Percentiles rank a stretch among this genome's conserved stretches.
These are phyloP conservation scores for Caprella mutica DNA, from an alignment of 2,888 invertebrate species.

Conservation along the genomic window DNA sequence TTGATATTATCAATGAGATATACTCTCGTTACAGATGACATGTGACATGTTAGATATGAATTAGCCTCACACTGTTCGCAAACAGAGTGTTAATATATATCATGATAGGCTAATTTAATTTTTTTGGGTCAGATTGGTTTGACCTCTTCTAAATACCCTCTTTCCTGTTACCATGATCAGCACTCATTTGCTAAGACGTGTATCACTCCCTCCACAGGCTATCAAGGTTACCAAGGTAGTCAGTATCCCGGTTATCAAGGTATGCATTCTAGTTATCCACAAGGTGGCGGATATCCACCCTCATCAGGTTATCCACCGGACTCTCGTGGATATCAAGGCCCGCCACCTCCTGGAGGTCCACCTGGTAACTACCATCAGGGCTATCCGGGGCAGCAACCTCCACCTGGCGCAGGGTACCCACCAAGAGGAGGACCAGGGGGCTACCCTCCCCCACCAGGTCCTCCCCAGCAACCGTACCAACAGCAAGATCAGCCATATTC, in stretches of 20 bases:
- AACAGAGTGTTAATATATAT: too few species aligned
- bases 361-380: slow-evolving; percentile 35
- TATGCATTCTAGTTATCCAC: slow-evolving; percentile 33
- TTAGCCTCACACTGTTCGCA: too few species aligned
- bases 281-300: slow-evolving; percentile 35
- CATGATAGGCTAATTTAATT: too few species aligned
- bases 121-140: too few species aligned
- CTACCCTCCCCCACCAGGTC: slow-evolving; percentile 29
- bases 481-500: slow-evolving; percentile 35
- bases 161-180: too few species aligned
- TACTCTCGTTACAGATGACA: too few species aligned
- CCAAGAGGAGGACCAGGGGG: slow-evolving; percentile 22
- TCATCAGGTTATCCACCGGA: slow-evolving; percentile 31
- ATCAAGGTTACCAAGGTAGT: slow-evolving; percentile 35
- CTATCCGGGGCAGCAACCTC: slow-evolving; percentile 32
- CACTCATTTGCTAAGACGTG: too few species aligned
- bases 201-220: slow-evolving; percentile 26
- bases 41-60: too few species aligned
- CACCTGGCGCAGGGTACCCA: slow-evolving; percentile 23
- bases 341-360: slow-evolving; percentile 30
- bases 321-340: slow-evolving; percentile 23
- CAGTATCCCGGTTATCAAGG: slow-evolving; percentile 33
- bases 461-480: slow-evolving; percentile 21
- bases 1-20: too few species aligned
- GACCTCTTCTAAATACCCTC: too few species aligned